Conservation (phyloP, 2,113 vertebrate genomes). For the Argyrosomus japonicus region DNA sequence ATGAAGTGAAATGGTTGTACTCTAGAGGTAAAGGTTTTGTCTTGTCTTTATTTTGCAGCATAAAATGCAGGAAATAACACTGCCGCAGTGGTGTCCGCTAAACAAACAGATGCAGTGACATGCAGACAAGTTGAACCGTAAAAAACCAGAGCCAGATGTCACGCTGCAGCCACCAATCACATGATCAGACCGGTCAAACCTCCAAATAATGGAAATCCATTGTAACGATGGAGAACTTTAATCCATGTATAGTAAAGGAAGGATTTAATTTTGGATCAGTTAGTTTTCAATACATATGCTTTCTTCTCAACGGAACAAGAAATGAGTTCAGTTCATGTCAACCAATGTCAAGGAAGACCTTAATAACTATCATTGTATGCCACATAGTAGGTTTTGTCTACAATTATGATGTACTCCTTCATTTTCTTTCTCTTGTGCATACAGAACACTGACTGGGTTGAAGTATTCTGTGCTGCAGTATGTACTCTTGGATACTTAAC, state of each 20-base stretch:
- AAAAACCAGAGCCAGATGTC: no score
- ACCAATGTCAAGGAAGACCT: conserved; percentile 45
- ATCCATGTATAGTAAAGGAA: neutral
- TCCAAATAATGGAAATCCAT: no score
- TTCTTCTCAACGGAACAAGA: conserved; percentile 10
- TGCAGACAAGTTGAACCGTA: no score
- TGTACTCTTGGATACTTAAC: conserved; percentile 40
- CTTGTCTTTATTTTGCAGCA: no score
- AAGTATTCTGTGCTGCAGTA: conserved; percentile 26
- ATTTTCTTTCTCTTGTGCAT: conserved; percentile 2
- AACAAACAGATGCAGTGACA: no score
- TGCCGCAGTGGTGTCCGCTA: no score
- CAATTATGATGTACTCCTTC: conserved; percentile 9
- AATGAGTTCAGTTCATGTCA: neutral
- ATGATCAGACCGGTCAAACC: no score
- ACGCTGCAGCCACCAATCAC: no score
- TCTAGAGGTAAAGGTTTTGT: neutral
- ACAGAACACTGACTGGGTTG: conserved; percentile 11
- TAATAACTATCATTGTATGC: conserved; percentile 22
- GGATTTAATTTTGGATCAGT: no score
- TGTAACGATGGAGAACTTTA: no score
- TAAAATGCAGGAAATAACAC: no score
- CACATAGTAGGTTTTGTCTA: conserved; percentile 7
- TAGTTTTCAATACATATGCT: neutral
- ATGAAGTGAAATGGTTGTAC: neutral